Conservation (phyloP, 1,140 invertebrate species). For the Leptinotarsa texana region DNA sequence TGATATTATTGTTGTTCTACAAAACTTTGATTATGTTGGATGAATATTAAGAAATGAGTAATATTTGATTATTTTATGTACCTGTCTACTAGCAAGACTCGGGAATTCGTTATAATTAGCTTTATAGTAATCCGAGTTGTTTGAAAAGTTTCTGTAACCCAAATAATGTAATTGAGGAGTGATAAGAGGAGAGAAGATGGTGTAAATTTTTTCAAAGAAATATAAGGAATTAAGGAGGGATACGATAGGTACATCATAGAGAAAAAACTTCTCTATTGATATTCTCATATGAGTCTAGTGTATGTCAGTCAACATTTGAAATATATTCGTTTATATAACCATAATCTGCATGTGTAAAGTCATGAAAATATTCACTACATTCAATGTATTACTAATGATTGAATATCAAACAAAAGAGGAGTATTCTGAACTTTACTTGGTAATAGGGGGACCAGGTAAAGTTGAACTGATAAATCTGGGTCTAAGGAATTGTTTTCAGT, state of each 20-base stretch:
- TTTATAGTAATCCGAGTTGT: no score
- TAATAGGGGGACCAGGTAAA: not conserved
- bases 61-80: no score
- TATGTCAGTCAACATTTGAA: not conserved
- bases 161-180: not conserved
- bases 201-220: not conserved
- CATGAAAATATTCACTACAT: not conserved
- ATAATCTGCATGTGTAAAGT: not conserved
- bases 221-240: not conserved
- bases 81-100: no score
- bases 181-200: no score
- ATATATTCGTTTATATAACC: not conserved
- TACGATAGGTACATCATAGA: not conserved
- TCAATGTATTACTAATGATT: not conserved
- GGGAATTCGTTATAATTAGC: no score
- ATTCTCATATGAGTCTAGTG: not conserved
- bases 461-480: not conserved
- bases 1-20: no score
- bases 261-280: not conserved
- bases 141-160: not conserved
- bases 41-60: no score
- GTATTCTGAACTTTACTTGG: not conserved
- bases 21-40: no score
- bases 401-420: conserved; percentile 1
- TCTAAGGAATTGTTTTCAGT: not conserved